Evolutionary conservation across 2,113 vertebrate species (phyloP).

Genomic region (Rousettus leschenaultii): DNA sequence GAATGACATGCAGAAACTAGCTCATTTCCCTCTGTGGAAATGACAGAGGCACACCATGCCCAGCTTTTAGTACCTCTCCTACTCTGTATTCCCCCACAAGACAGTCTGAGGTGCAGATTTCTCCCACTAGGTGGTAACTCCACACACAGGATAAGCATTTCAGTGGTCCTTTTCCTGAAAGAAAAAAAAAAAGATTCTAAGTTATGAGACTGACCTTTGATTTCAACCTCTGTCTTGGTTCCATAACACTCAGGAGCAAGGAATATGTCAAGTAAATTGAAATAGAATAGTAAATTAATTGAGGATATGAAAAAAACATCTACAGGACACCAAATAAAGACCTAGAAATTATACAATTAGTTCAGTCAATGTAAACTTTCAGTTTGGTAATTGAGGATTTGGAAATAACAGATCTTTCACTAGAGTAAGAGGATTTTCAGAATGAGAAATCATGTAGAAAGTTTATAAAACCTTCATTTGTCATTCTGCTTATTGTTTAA

Average conservation of each 20-base stretch:
- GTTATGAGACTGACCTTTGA: not conserved
- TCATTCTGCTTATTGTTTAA: not conserved
- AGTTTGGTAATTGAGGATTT: not conserved
- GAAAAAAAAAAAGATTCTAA: not conserved
- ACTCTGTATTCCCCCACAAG: constrained; percentile 84
- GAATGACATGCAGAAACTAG: not conserved
- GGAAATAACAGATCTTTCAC: not conserved
- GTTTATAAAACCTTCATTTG: not conserved
- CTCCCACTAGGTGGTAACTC: constrained; percentile 80
- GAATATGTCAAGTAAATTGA: not conserved
- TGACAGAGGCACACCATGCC: not conserved
- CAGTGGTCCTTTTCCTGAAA: constrained; percentile 80
- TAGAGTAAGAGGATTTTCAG: not conserved
- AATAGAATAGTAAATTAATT: not conserved
- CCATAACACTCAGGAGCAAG: not conserved
- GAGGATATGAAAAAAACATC: not conserved
- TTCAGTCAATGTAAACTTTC: not conserved
- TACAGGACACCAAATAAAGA: not conserved
- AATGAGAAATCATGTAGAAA: not conserved
- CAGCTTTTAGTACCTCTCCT: constrained; percentile 77
- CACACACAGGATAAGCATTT: constrained; percentile 87
- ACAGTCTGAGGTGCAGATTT: constrained; percentile 86
- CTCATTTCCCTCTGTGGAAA: not conserved
- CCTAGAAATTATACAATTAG: not conserved
- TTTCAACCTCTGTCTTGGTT: not conserved